phyloP scores from a whole-genome alignment of 2,888 invertebrate species.

The Acleris laterana region DNA sequence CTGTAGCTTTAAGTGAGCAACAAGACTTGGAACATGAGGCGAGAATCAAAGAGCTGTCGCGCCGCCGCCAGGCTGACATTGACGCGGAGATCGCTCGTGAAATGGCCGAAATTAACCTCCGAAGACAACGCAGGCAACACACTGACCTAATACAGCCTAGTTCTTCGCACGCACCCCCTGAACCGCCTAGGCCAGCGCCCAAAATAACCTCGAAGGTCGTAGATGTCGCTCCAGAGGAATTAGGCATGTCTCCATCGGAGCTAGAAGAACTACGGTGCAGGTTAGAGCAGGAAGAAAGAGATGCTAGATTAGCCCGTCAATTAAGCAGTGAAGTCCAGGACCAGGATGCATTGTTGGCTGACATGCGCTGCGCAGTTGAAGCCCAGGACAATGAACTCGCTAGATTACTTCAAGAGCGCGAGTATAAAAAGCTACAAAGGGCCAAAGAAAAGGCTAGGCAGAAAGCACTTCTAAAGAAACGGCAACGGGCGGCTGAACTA shows the following conservation, averaged over 20 bases:
- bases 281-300: constrained; percentile 75
- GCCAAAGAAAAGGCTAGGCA: constrained; percentile 79
- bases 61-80: constrained; percentile 73
- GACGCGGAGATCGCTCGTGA: constrained; percentile 78
- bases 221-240: constrained; percentile 65
- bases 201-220: constrained; percentile 41
- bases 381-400: constrained; percentile 79
- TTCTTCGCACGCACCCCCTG: constrained; percentile 60
- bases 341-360: constrained; percentile 68
- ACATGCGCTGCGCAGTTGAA: constrained; percentile 79
- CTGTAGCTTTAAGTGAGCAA: constrained; percentile 75
- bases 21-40: constrained; percentile 73
- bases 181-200: constrained; percentile 39
- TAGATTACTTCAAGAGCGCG: constrained; percentile 72
- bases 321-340: constrained; percentile 69
- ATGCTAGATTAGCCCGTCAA: constrained; percentile 71
- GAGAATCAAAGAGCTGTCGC: constrained; percentile 63
- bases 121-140: constrained; percentile 66
- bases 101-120: constrained; percentile 77
- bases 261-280: constrained; percentile 71
- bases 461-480: constrained; percentile 76
- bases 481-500: constrained; percentile 64
- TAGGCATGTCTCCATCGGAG: constrained; percentile 71
- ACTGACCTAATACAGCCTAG: constrained; percentile 61
- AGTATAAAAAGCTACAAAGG: constrained; percentile 76